phyloP scores from a whole-genome alignment of 2,888 invertebrate genomes.

The Chalcis sispes region DNA sequence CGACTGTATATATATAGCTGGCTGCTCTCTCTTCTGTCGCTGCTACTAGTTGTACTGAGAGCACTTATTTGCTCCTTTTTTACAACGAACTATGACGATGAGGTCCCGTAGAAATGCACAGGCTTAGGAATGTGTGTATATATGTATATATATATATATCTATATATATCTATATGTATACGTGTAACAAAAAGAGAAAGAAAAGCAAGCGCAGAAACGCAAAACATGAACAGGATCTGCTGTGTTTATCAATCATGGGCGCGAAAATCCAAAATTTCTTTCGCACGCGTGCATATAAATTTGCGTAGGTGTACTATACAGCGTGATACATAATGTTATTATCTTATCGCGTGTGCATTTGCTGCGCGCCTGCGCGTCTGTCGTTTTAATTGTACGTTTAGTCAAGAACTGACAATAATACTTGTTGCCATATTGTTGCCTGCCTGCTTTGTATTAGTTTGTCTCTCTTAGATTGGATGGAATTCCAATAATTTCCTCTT shows the following conservation, averaged over 20 bases:
- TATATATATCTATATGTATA: not conserved
- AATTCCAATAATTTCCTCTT: not conserved
- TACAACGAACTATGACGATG: not conserved
- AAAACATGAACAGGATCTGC: not conserved
- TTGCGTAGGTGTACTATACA: not conserved
- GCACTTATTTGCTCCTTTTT: slow-evolving; percentile 7
- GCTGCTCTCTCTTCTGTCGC: not conserved
- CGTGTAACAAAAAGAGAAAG: not conserved
- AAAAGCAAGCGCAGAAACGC: slow-evolving; percentile 1
- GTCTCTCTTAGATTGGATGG: not conserved
- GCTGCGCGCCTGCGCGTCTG: slow-evolving; percentile 7
- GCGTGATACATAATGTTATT: not conserved
- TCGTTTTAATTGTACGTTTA: not conserved
- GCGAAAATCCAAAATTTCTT: slow-evolving; percentile 30
- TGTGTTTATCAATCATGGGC: slow-evolving; percentile 8
- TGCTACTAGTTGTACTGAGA: not conserved
- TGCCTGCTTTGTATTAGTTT: slow-evolving; percentile 21
- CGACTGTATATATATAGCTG: slow-evolving; percentile 10
- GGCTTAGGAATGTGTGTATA: not conserved
- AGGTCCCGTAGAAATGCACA: not conserved
- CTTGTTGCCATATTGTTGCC: slow-evolving; percentile 32
- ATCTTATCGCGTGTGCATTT: not conserved
- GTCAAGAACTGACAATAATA: slow-evolving; percentile 4
- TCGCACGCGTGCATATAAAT: not conserved
- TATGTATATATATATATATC: not conserved